Evolutionary conservation across 2,797 vertebrate species (phyloP), one percentile per base, ranked within the genome.

Genomic region (Nannoperca australis): DNA sequence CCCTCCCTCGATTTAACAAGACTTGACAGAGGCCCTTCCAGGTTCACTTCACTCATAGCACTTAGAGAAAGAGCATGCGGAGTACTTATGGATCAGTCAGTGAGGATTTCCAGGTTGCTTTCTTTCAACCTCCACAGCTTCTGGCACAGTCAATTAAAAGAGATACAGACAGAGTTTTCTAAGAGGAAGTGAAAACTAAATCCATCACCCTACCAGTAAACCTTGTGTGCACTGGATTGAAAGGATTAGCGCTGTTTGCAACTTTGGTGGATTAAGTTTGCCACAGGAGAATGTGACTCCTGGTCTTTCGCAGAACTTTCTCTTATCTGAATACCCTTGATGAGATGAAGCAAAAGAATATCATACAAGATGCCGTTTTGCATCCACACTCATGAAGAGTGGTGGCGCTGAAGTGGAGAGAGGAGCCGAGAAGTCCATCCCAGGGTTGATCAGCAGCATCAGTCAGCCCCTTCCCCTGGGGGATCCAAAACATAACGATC

Each of bases 371-470:
- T 40, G n/a, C 17, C 45, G 22, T 17, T 54, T 49, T 66, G 40
- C 56, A 54, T n/a, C 32, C 38, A 42, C 18, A 24, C 7, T 27
- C 11, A 72, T 18, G 5, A 1, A 14, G 20, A 38, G 58, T n/a
- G 61, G 62, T 77, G 65, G 55, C 59, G 60, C 24, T 58, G 30
- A 53, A 64, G 36, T 44, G 42, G 22, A 50, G 55, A 59, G 67
- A 71, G 56, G 18, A n/a, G 65, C 54, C 2, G 11, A 73, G 40
- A 14, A 55, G 47, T 81, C 80, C 59, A 73, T 79, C 80, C 86
- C 76, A 61, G 55, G 55, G 73, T 73, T 90, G 84, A 91, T 89
- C 89, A 76, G 68, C 53, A 38, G 53, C 55, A 55, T 86, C 83
- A 76, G 64, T 73, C 65, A 63, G 34, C 66, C 44, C 47, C 36